These are phyloP conservation scores for Elephas maximus DNA, from an alignment of 2,113 vertebrate species.

Conservation along the genomic window DNA sequence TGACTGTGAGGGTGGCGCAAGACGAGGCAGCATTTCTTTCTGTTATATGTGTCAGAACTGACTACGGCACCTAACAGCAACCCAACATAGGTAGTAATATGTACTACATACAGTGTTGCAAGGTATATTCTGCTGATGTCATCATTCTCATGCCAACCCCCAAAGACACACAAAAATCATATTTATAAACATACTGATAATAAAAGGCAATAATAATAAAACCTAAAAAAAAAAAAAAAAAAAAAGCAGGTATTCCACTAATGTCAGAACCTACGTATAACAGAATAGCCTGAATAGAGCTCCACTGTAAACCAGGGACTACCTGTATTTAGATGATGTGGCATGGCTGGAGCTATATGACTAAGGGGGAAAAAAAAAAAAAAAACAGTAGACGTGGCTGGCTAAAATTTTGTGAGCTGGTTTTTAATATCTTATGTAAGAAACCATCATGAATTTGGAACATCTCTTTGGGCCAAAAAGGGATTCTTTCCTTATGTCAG, in stretches of 20 bases:
- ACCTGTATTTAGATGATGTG: neutral
- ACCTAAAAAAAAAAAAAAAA: too few species aligned
- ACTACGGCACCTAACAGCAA: neutral
- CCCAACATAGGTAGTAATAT: neutral
- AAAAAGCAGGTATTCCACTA: neutral
- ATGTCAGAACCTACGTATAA: neutral
- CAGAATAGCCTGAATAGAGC: neutral
- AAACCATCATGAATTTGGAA: neutral
- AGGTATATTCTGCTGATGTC: neutral
- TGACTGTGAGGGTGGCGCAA: too few species aligned
- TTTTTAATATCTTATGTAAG: constrained; percentile 2
- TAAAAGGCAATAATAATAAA: neutral
- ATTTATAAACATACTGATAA: neutral
- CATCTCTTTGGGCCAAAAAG: neutral
- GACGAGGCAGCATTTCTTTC: too few species aligned
- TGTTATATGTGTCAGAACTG: too few species aligned
- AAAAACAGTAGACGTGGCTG: neutral
- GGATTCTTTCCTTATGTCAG: neutral
- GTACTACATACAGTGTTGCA: neutral
- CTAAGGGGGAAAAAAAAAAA: neutral
- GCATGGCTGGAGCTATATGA: neutral
- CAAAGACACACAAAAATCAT: neutral
- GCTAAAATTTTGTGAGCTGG: neutral
- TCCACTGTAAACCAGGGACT: neutral
- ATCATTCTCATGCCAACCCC: neutral